Evolutionary conservation across 2,888 invertebrate species (phyloP), one percentile per base, ranked within the genome.

Genomic region (Timema podura): DNA sequence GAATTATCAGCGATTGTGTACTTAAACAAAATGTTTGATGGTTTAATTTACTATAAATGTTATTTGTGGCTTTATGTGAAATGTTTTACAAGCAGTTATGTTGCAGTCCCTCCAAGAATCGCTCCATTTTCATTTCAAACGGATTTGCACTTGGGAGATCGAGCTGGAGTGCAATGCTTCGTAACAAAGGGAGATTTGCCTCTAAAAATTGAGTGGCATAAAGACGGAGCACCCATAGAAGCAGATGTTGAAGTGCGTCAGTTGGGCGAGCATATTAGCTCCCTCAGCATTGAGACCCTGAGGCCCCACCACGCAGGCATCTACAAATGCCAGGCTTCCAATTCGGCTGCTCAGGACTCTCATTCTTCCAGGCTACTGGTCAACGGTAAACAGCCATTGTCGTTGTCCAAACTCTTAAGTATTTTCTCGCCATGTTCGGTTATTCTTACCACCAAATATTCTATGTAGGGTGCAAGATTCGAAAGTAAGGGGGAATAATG

Each of bases 91-190:
- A 61, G 61, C 9, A 49, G 46, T 74, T 70, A 70, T 68, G 76
- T 70, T 72, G 44, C 70, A 81, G 81, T 81, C 68, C 76, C 77
- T 51, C 82, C 82, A 30, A 78, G 79, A 73, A 80, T 82, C 64
- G 77, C 79, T 65, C 80, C 81, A 9, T 82, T 82, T 75, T 74
- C 76, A 57, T 80, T 82, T 75, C 81, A 81, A 64, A 76, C 77
- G 69, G 78, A 79, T 71, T 76, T 78, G 57, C 76, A 78, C 71
- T 76, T 78, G 74, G 80, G 79, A 16, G 78, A 79, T 75, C 76
- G 79, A 68, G 77, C 79, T 49, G 76, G 78, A 54, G 77, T 78
- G 59, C 78, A 79, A 71, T 80, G 80, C 71, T 76, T 79, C 64
- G 76, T 80, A 61, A 77, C 75, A 45, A 76, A 77, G 72, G 78